These are phyloP conservation scores for Bettongia penicillata DNA, from an alignment of 2,113 vertebrate species.

Conservation along the genomic window DNA sequence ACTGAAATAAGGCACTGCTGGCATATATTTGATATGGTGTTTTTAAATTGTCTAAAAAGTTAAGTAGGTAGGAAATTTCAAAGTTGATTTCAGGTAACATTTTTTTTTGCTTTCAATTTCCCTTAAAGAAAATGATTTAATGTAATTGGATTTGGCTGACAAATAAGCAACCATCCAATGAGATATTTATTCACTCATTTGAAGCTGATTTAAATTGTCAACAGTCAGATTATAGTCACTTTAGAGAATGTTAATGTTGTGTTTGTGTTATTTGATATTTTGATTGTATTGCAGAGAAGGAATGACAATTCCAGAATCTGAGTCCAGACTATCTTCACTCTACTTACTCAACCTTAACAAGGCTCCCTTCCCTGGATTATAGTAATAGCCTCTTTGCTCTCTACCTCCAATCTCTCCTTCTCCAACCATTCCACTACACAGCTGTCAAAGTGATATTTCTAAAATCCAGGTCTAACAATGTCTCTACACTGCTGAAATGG, in stretches of 20 bases:
- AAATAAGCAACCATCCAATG: neutral
- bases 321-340: neutral
- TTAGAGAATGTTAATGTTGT: neutral
- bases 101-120: neutral
- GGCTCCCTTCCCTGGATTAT: neutral
- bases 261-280: neutral
- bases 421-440: neutral
- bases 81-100: neutral
- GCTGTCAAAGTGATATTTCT: neutral
- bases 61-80: constrained; percentile 3
- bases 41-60: constrained; percentile 39
- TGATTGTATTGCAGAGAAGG: neutral
- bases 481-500: neutral
- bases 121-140: neutral
- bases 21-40: neutral
- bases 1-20: neutral
- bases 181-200: neutral
- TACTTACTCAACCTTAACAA: neutral
- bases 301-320: neutral
- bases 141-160: neutral
- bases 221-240: neutral
- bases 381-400: neutral
- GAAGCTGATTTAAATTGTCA: neutral
- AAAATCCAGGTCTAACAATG: neutral
- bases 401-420: neutral